These are phyloP conservation scores for Furcifer pardalis DNA, from an alignment of 2,797 vertebrate species.

Conservation along the genomic window DNA sequence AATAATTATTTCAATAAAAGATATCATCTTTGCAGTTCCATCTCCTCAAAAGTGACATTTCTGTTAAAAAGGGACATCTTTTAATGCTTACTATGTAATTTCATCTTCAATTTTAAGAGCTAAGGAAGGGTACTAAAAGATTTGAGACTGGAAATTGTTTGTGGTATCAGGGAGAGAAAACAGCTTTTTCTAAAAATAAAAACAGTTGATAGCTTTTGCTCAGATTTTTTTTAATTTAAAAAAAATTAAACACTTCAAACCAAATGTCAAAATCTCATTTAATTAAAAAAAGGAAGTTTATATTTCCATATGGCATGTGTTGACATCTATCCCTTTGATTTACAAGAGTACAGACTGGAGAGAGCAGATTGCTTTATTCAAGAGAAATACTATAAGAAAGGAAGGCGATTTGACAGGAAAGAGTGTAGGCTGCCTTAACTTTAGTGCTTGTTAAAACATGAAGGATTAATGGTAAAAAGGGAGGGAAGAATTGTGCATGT, in stretches of 20 bases:
- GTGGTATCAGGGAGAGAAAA: constrained; percentile 22
- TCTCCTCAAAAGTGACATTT: constrained; percentile 3
- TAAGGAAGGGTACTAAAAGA: constrained; percentile 37
- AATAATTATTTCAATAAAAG: constrained; percentile 23
- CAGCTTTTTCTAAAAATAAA: constrained; percentile 62
- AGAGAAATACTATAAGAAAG: constrained; percentile 64
- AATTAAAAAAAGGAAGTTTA: constrained; percentile 76
- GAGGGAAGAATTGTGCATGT: constrained; percentile 77
- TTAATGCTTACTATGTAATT: not conserved
- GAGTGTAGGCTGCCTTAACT: constrained; percentile 74
- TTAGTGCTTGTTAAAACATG: constrained; percentile 78
- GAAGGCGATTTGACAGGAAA: constrained; percentile 71
- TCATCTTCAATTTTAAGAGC: constrained; percentile 24
- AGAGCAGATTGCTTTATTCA: constrained; percentile 73
- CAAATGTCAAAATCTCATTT: constrained; percentile 70
- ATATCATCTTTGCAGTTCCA: constrained; percentile 12
- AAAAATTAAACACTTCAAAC: constrained; percentile 63
- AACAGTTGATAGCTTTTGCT: constrained; percentile 55
- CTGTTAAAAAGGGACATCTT: not conserved
- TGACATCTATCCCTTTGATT: constrained; percentile 72
- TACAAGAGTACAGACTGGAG: constrained; percentile 61
- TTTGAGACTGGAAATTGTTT: constrained; percentile 43
- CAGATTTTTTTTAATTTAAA: constrained; percentile 26
- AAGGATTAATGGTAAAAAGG: constrained; percentile 77
- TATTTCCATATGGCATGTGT: constrained; percentile 65